Evolutionary conservation across 2,113 vertebrate species (phyloP), one percentile per base, ranked within the genome.

Genomic region (Gobiocypris rarus): DNA sequence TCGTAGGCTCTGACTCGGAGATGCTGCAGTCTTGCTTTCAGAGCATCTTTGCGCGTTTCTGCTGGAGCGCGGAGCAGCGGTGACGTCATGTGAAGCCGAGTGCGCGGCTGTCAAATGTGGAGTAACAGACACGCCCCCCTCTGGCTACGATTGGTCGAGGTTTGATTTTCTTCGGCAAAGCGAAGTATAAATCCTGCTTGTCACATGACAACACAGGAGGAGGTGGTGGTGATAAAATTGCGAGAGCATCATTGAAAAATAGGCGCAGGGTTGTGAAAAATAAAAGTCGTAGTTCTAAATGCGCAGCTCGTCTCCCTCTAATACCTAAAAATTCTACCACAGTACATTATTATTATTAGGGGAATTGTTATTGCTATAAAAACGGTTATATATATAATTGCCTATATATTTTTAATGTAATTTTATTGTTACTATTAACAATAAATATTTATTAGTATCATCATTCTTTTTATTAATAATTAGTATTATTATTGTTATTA

Each of bases 11-110:
- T 91, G 89, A 90, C 81, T 89, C 91, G 84, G 93, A 94, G 94
- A 95, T 95, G 94, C 94, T 95, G 94, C 93, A 93, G 93, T 93
- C 91, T 86, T 89, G 88, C 92, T 90, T 91, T 94, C 92, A 95
- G 90, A 94, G 94, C 94, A 95, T 95, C 94, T 90, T 91, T 93
- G 77, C 90, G 90, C 93, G 91, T 82, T 90, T 92, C 92, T 92
- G 93, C 89, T 86, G 89, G 91, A 87, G 92, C 90, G 89, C 92
- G 89, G 92, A 90, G 93, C 87, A 87, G 89, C 89, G 88, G 87
- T 93, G 93, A 95, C 94, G 94, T 94, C 93, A 94, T 65, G 14
- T 48, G n/a, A 59, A 75, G 74, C 73, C 48, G 67, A 88, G 83
- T 74, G 38, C 84, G 83, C 88, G 73, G 71, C 86, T 85, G 90